Conservation (phyloP, 1,140 invertebrate species). For the Pseudomyrmex dendroicus region DNA sequence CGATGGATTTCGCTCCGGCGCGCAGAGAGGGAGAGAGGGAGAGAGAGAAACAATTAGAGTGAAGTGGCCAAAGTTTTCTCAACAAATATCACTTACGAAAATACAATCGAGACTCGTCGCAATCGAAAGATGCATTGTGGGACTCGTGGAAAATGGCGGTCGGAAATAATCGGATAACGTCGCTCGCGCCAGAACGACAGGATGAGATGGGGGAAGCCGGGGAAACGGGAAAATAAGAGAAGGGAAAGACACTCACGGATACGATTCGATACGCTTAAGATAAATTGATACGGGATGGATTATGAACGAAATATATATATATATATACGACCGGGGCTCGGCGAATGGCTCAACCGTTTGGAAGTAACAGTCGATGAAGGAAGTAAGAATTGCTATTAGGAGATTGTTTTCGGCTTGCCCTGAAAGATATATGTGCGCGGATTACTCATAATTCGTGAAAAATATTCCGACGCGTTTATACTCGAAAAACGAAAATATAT, state of each 20-base stretch:
- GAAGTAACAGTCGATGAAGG: slow-evolving; percentile 55
- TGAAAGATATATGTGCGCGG: background rate
- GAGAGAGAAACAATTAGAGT: slow-evolving; percentile 61
- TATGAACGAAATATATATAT: slow-evolving; percentile 59
- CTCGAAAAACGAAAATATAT: background rate
- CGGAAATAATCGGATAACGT: slow-evolving; percentile 76
- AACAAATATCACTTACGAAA: slow-evolving; percentile 72
- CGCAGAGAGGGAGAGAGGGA: background rate
- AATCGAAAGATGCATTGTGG: slow-evolving; percentile 70
- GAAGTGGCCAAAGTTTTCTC: slow-evolving; percentile 69
- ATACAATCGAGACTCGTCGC: slow-evolving; percentile 62
- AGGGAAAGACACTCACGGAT: slow-evolving; percentile 57
- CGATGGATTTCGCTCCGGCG: background rate
- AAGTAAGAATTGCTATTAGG: slow-evolving; percentile 22
- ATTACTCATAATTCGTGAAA: background rate
- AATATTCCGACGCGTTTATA: background rate
- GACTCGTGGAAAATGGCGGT: slow-evolving; percentile 47
- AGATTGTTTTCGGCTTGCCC: slow-evolving; percentile 33
- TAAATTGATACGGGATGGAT: slow-evolving; percentile 75
- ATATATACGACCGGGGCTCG: slow-evolving; percentile 21
- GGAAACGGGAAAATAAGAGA: slow-evolving; percentile 62
- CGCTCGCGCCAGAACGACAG: slow-evolving; percentile 39
- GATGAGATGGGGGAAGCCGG: slow-evolving; percentile 55
- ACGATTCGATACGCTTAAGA: slow-evolving; percentile 72
- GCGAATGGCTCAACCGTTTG: slow-evolving; percentile 54